A percentile compares a stretch with the other conserved stretches of the same genome.
phyloP scores from a whole-genome alignment of 2,797 vertebrate genomes.

The Malurus leucopterus region DNA sequence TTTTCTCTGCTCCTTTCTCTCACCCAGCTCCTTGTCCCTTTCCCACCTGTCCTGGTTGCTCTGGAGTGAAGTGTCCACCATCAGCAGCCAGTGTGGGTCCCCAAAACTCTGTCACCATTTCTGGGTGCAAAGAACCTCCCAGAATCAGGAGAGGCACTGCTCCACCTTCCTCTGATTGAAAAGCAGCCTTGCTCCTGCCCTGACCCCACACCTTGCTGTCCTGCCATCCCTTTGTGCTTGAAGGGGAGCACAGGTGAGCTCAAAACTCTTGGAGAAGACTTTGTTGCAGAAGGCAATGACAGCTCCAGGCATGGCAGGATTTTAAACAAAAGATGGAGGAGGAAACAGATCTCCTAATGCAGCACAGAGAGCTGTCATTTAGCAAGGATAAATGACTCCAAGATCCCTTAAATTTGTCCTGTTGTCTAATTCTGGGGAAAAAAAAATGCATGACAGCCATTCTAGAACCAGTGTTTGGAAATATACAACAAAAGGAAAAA shows the following conservation, averaged over 20 bases:
- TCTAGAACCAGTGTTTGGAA: slow-evolving; percentile 61
- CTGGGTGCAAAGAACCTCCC: not conserved
- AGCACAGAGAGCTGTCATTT: slow-evolving; percentile 19
- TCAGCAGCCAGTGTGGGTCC: not conserved
- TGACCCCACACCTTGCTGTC: not conserved
- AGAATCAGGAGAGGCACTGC: not conserved
- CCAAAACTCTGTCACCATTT: not conserved
- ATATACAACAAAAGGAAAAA: slow-evolving; percentile 63
- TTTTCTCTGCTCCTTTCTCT: not conserved
- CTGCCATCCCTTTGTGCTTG: not conserved
- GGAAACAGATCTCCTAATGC: slow-evolving; percentile 14
- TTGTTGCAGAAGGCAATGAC: not conserved
- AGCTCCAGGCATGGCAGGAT: not conserved
- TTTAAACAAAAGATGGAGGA: slow-evolving; percentile 7
- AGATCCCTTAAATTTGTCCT: slow-evolving; percentile 49
- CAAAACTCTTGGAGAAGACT: not conserved
- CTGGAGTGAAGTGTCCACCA: not conserved
- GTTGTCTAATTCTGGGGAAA: slow-evolving; percentile 47
- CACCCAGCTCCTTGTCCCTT: not conserved
- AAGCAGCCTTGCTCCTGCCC: not conserved
- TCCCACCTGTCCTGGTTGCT: not conserved
- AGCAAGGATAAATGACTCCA: slow-evolving; percentile 15
- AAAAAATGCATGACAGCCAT: slow-evolving; percentile 52
- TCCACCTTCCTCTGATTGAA: not conserved
- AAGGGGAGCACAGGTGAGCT: not conserved